Conservation (phyloP, 1,140 invertebrate species). For the Lepidostoma basale region DNA sequence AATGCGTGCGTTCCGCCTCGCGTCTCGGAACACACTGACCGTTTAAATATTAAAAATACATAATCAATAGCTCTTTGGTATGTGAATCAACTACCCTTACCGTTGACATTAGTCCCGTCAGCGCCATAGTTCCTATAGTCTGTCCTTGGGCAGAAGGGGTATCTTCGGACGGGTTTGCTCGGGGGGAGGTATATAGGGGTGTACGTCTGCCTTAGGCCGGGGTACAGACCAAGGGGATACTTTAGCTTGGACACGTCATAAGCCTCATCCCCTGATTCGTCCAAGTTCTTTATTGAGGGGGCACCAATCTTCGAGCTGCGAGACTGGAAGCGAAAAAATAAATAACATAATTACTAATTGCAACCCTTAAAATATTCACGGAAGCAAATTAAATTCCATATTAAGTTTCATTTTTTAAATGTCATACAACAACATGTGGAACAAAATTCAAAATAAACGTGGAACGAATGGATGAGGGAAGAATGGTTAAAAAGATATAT, state of each 20-base stretch:
- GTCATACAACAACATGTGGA: too few species aligned
- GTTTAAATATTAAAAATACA: too few species aligned
- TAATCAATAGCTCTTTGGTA: too few species aligned
- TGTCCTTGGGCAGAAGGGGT: conserved; percentile 37
- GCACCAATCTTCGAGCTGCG: conserved; percentile 48
- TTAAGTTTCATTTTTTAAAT: background rate
- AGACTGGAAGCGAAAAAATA: conserved; percentile 29
- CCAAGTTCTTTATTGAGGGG: conserved; percentile 56
- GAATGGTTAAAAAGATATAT: background rate
- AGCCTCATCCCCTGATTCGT: conserved; percentile 53
- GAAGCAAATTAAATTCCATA: background rate
- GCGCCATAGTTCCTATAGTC: background rate
- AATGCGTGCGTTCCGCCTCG: too few species aligned
- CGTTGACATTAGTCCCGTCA: background rate
- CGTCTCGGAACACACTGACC: too few species aligned
- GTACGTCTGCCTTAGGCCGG: conserved; percentile 27
- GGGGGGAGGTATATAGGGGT: conserved; percentile 34
- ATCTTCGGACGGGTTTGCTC: conserved; percentile 3
- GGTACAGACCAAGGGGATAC: conserved; percentile 32
- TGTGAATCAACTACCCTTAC: too few species aligned
- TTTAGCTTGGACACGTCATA: conserved; percentile 35
- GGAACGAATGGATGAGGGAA: background rate
- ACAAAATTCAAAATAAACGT: background rate
- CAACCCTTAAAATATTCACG: too few species aligned
- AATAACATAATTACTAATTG: background rate